Evolutionary conservation across 2,888 invertebrate species (phyloP).

Genomic region (Sylvicola fuscatus): DNA sequence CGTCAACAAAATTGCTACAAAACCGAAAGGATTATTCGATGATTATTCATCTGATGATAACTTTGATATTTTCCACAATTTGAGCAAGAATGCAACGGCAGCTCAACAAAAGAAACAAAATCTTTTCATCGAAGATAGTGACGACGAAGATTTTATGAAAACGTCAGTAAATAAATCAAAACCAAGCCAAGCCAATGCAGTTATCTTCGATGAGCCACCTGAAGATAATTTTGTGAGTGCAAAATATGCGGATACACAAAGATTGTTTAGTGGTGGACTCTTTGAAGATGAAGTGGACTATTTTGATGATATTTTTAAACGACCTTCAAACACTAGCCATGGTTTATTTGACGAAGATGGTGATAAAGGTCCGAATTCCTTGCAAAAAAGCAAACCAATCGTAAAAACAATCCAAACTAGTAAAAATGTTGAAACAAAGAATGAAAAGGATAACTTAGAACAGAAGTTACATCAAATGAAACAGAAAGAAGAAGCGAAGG

Average conservation of each 20-base stretch:
- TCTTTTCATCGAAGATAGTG: conserved; percentile 27
- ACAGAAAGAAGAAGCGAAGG: background rate
- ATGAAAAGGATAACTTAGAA: background rate
- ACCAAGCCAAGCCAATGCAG: too few species aligned
- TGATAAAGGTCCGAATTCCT: too few species aligned
- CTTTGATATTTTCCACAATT: conserved; percentile 9
- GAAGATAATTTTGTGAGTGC: too few species aligned
- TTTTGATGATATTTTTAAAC: conserved; percentile 14
- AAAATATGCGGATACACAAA: background rate
- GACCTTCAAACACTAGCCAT: background rate
- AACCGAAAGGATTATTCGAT: conserved; percentile 19
- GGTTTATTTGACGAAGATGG: too few species aligned
- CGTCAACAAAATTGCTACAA: conserved; percentile 24
- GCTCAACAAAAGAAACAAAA: background rate
- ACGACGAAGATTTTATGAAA: conserved; percentile 27
- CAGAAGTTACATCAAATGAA: background rate
- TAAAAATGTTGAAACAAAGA: background rate
- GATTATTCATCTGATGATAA: conserved; percentile 17
- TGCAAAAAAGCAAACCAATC: too few species aligned
- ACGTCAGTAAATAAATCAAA: too few species aligned
- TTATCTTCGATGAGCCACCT: too few species aligned
- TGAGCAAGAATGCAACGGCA: conserved; percentile 16
- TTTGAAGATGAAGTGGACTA: conserved; percentile 16
- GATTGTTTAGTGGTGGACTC: background rate
- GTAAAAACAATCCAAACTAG: too few species aligned